Evolutionary conservation across 35 echinoderm and acorn worm genomes (phyloP).

Genomic region (Hemicentrotus pulcherrimus): DNA sequence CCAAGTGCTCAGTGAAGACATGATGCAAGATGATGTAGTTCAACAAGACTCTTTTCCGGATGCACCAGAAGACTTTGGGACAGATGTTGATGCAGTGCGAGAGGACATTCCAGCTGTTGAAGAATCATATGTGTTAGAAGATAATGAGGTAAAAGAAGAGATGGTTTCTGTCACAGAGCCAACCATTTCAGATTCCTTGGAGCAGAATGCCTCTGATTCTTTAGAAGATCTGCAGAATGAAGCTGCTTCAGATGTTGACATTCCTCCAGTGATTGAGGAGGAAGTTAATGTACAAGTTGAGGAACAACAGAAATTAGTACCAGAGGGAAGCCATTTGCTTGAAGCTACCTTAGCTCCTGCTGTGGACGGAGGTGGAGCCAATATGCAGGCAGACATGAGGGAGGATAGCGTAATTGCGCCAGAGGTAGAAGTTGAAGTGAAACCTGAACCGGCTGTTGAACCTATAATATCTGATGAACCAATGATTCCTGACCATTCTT

Average conservation of each 20-base stretch:
- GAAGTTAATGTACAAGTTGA: conserved; percentile 15
- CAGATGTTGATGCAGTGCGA: conserved; percentile 17
- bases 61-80: neutral
- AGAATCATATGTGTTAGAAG: neutral
- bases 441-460: conserved; percentile 43
- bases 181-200: conserved; percentile 39
- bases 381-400: neutral
- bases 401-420: conserved; percentile 22
- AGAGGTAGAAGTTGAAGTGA: conserved; percentile 46
- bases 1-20: neutral
- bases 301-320: neutral
- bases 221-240: conserved; percentile 35
- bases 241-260: conserved; percentile 29
- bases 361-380: neutral
- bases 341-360: neutral
- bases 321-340: neutral
- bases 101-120: neutral
- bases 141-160: conserved; percentile 25
- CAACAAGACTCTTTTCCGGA: neutral
- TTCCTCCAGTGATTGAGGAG: conserved; percentile 39
- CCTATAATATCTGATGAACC: conserved; percentile 20
- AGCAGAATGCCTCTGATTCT: conserved; percentile 47
- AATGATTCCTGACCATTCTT: neutral
- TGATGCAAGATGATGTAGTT: neutral
- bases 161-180: conserved; percentile 24